phyloP scores from a whole-genome alignment of 2,113 vertebrate genomes.

The Apodemus speciosus region DNA sequence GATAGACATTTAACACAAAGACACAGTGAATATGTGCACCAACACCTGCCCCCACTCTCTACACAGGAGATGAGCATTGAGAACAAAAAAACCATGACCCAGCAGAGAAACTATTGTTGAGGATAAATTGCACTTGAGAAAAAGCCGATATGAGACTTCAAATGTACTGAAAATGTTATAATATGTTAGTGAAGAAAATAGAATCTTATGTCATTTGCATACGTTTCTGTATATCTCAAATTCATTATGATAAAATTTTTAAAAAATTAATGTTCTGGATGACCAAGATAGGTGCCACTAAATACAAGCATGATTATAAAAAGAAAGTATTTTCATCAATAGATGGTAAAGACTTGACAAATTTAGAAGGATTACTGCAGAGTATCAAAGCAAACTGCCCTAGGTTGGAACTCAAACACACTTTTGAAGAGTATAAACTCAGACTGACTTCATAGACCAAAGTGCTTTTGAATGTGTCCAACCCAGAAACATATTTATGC shows the following conservation, averaged over 20 bases:
- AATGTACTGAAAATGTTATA: not conserved
- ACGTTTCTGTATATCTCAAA: slow-evolving; percentile 10
- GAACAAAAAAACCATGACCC: not conserved
- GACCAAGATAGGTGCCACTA: not conserved
- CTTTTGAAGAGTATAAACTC: slow-evolving; percentile 54
- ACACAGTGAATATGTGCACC: not conserved
- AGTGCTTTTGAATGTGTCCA: slow-evolving; percentile 10
- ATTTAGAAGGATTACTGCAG: slow-evolving; percentile 11
- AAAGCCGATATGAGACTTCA: not conserved
- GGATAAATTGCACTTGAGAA: not conserved
- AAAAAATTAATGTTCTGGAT: not conserved
- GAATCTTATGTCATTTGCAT: slow-evolving; percentile 36
- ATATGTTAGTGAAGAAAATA: not conserved
- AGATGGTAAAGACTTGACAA: slow-evolving; percentile 42
- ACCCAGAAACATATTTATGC: slow-evolving; percentile 33
- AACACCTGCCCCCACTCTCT: not conserved
- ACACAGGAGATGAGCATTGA: not conserved
- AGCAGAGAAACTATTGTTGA: not conserved
- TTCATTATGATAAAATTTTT: not conserved
- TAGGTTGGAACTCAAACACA: slow-evolving; percentile 12
- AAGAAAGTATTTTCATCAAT: slow-evolving; percentile 39
- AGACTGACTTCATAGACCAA: not conserved
- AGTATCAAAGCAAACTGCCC: not conserved
- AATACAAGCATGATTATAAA: not conserved
- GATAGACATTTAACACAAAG: not conserved